Conservation (phyloP, 2,113 vertebrate species). For the Oncorhynchus mykiss region DNA sequence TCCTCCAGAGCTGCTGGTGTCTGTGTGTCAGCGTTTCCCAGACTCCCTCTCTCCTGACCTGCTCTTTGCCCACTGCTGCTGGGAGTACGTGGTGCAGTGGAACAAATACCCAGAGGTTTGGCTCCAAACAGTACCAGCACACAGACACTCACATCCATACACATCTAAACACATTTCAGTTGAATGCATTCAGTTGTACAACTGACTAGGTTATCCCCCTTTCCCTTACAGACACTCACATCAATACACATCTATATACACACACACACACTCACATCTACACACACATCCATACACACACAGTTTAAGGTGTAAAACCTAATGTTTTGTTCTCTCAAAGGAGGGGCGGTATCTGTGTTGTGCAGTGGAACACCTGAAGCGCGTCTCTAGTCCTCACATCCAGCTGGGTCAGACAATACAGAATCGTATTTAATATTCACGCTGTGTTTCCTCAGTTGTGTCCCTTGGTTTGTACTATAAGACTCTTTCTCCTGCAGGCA, state of each 20-base stretch:
- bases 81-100: slow-evolving; percentile 98
- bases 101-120: slow-evolving; percentile 96
- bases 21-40: slow-evolving; percentile 86
- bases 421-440: background rate
- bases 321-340: slow-evolving; percentile 61
- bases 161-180: background rate
- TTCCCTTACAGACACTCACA: background rate
- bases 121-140: background rate
- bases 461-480: background rate
- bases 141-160: background rate
- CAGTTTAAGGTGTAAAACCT: too few species aligned
- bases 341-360: slow-evolving; percentile 81
- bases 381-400: slow-evolving; percentile 84
- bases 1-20: slow-evolving; percentile 78
- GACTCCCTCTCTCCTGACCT: slow-evolving; percentile 89
- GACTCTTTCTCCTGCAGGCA: slow-evolving; percentile 70
- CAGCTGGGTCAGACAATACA: slow-evolving; percentile 84
- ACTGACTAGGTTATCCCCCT: too few species aligned
- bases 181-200: too few species aligned
- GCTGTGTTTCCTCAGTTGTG: background rate
- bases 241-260: background rate
- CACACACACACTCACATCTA: too few species aligned
- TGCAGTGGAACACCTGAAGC: slow-evolving; percentile 88
- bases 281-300: background rate
- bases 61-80: slow-evolving; percentile 91